A percentile compares a stretch with the other conserved stretches of the same genome.
phyloP scores from a whole-genome alignment of 2,113 vertebrate species.

The Corythornis cristatus region DNA sequence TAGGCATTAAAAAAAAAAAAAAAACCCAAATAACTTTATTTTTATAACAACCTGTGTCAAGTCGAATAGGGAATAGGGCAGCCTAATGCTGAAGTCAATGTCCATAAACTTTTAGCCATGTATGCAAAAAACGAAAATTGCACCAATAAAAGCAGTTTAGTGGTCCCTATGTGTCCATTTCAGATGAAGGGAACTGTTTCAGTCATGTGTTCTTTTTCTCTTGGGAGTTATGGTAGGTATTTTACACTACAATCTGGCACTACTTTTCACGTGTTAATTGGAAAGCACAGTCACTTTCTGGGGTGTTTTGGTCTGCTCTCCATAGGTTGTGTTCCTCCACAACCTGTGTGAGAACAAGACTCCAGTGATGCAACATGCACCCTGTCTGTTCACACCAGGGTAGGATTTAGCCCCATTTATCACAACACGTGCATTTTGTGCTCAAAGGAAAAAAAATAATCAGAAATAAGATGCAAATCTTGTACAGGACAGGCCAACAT shows the following conservation, averaged over 20 bases:
- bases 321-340: not conserved
- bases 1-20: not conserved
- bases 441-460: not conserved
- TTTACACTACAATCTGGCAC: conserved; percentile 17
- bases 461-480: not conserved
- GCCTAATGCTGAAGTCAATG: not conserved
- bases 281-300: conserved; percentile 1
- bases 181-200: conserved; percentile 21
- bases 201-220: conserved; percentile 30
- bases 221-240: not conserved
- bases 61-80: not conserved
- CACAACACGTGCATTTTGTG: not conserved
- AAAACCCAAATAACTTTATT: not conserved
- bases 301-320: not conserved
- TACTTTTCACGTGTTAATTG: conserved; percentile 26
- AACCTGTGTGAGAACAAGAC: not conserved
- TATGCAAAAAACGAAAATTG: conserved; percentile 48
- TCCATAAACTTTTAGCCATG: conserved; percentile 45
- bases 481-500: not conserved
- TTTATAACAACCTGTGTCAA: conserved; percentile 32
- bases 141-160: conserved; percentile 39
- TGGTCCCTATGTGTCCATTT: conserved; percentile 17
- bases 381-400: not conserved
- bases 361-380: not conserved
- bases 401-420: not conserved